Evolutionary conservation across 2,888 invertebrate genomes (phyloP), one percentile per base, ranked within the genome.

Genomic region (Zonitis immaculata): DNA sequence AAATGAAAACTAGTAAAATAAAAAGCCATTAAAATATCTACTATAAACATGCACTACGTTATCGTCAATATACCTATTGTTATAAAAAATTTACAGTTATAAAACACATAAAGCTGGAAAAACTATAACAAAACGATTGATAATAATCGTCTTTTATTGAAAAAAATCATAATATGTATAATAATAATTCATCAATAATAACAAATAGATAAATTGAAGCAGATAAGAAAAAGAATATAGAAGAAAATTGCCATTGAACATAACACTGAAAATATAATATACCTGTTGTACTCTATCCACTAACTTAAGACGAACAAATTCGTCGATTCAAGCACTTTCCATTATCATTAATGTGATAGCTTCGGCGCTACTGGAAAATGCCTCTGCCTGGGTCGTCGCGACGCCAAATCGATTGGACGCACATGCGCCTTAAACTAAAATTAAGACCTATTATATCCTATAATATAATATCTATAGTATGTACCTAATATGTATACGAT

Each of bases 361-460:
- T 73, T 78, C 8, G 76, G 76, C 6, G 77, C 77, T 1, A 78
- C 78, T 72, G 80, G 79, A 58, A 59, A 60, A 57, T 51, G 64
- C 61, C 52, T 77, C 79, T 69, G 78, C 79, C 6, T 79, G 72
- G 80, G 80, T 61, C 73, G 82, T 58, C 73, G 81, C 66, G 81
- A 80, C 68, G 82, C 79, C 35, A 72, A 80, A 74, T 74, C 74
- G 75, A 74, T 74, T 35, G 79, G 77, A 39, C 79, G 79, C 48
- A 79, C 81, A 3, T 80, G 81, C 71, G 75, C 71, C 47, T 16
- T 27, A 18, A 18, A 44, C 4, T 20, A 44, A 44, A 16, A 44
- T 25, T 16, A 25, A 16, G 9, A 16, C 5, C 28, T 43, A 18
- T 43, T n/a, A n/a, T n/a, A n/a, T n/a, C n/a, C n/a, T n/a, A n/a